Evolutionary conservation across 2,113 vertebrate genomes (phyloP).

Genomic region (Camelus bactrianus): DNA sequence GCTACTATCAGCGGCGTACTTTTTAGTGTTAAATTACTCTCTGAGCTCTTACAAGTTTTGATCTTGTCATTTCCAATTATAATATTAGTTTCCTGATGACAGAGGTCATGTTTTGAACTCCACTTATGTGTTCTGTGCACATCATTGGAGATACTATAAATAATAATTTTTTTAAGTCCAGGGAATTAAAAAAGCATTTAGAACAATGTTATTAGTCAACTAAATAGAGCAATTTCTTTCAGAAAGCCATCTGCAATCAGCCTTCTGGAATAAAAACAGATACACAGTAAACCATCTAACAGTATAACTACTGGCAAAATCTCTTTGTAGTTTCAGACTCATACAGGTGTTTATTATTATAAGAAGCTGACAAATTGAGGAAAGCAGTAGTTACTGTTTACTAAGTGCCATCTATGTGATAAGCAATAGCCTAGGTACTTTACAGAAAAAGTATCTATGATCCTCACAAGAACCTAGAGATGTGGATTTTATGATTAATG

Average conservation of each 20-base stretch:
- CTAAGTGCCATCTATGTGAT: not conserved
- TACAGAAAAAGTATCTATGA: not conserved
- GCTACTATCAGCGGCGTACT: not conserved
- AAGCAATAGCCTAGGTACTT: not conserved
- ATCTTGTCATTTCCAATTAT: not conserved
- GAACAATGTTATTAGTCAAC: conserved; percentile 22
- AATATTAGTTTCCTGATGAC: not conserved
- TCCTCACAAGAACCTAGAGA: not conserved
- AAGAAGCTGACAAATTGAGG: not conserved
- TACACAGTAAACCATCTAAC: not conserved
- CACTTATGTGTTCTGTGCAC: not conserved
- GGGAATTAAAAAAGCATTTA: not conserved
- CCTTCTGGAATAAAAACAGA: conserved; percentile 39
- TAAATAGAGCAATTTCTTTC: conserved; percentile 34
- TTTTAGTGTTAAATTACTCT: not conserved
- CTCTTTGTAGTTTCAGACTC: not conserved
- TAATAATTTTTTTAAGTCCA: not conserved
- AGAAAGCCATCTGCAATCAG: not conserved
- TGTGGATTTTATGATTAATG: not conserved
- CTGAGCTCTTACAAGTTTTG: not conserved
- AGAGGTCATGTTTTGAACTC: not conserved
- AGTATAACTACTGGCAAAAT: not conserved
- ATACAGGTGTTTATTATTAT: conserved; percentile 6
- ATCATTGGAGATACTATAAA: not conserved
- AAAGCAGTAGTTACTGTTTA: not conserved